Evolutionary conservation across 2,113 vertebrate genomes (phyloP).

Genomic region (Silurus asotus): DNA sequence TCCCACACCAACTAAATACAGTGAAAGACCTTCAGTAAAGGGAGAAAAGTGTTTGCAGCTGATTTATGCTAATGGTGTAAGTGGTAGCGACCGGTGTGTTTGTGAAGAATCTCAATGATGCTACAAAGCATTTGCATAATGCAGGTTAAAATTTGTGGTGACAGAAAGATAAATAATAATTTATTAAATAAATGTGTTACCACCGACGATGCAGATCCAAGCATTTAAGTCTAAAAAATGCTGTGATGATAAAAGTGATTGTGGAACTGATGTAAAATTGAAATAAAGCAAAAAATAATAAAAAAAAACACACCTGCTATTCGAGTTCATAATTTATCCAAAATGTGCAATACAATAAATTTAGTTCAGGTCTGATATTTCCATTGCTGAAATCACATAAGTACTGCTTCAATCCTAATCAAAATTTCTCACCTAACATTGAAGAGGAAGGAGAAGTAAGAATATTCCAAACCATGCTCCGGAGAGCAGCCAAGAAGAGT

Average conservation of each 20-base stretch:
- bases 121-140: neutral
- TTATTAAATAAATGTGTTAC: neutral
- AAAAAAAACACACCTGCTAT: neutral
- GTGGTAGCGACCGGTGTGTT: neutral
- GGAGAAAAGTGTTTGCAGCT: neutral
- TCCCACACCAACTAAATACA: neutral
- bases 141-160: neutral
- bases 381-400: neutral
- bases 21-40: neutral
- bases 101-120: neutral
- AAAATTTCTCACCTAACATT: neutral
- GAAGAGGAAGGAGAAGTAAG: neutral
- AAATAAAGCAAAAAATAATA: neutral
- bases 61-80: conserved; percentile 1
- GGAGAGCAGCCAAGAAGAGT: neutral
- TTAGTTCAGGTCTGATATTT: neutral
- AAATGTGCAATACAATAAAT: neutral
- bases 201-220: neutral
- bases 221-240: neutral
- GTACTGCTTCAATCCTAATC: too few species aligned
- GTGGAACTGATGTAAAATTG: neutral
- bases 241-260: neutral
- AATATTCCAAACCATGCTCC: neutral
- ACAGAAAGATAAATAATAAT: neutral
- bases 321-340: neutral